Base-by-base conservation (phyloP, 2,797 vertebrate genomes). In the Amazona ochrocephala region DNA sequence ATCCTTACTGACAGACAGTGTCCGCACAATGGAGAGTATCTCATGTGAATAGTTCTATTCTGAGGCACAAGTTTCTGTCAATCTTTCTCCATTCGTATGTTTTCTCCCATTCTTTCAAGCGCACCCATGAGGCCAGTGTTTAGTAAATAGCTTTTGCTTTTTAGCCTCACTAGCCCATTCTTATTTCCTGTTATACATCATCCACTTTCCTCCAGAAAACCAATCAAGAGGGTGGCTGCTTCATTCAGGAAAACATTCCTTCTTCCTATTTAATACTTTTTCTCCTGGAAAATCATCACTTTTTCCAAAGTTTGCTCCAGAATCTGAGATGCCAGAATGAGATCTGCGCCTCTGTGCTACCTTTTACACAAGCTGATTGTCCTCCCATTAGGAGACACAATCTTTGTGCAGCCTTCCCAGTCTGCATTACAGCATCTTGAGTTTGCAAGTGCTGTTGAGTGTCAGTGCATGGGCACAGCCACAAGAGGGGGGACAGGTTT, bases 11-110 rank as follows among this genome's bases (percentile, higher is more conserved):
- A 48, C 87, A 68, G 60, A 16, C 71, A 80, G 47, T 18, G 76
- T 18, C 73, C n/a, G 1, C 27, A 64, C 68, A 89, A 94, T 32
- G 44, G 78, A 60, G 47, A 23, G 12, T 9, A 72, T 39, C 80
- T 95, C 60, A 34, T 70, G 87, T 88, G 91, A 74, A 76, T 89
- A 71, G 78, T 84, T 75, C 83, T 96, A 81, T 94, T 96, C 50
- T 66, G 87, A 91, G 89, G 70, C 34, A 66, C 2, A 3, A 47
- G 10, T 74, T 84, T 87, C 90, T 82, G 54, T 58, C 92, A 74
- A 23, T 92, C 45, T 66, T 77, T 44, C 54, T 51, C 75, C 34
- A 18, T 53, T 18, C 9, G 5, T 72, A 26, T 42, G 39, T 80
- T 75, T 56, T 81, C 37, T 47, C 34, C 42, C 20, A 10, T 70